Evolutionary conservation across 2,888 invertebrate species (phyloP).

Genomic region (Eumerus sabulonum): DNA sequence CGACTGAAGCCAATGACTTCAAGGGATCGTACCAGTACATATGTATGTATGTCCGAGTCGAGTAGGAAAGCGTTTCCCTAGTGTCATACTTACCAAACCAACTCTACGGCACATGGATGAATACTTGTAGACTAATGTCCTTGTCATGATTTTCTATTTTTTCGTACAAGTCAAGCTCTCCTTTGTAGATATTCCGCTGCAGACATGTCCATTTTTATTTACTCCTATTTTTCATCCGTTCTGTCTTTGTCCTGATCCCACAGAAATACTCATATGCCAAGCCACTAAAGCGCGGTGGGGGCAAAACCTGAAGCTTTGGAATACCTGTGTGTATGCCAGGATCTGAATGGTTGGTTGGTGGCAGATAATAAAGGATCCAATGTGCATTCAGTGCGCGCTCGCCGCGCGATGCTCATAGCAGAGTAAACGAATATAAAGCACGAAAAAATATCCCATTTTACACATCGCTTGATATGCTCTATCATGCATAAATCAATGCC

Average conservation of each 20-base stretch:
- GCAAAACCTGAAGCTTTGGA: constrained; percentile 12
- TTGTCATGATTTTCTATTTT: constrained; percentile 21
- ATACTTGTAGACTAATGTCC: constrained; percentile 29
- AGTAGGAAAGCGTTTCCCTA: no score
- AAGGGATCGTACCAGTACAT: no score
- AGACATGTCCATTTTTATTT: constrained; percentile 69
- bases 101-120: constrained; percentile 52
- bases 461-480: constrained; percentile 75
- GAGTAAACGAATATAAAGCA: constrained; percentile 69
- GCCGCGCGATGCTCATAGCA: constrained; percentile 39
- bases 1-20: constrained; percentile 46
- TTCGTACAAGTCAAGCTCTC: constrained; percentile 22
- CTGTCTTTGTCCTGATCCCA: constrained; percentile 53
- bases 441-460: constrained; percentile 74
- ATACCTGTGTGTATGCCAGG: not conserved
- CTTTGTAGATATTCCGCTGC: constrained; percentile 64
- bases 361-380: constrained; percentile 61
- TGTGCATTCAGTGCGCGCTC: no score
- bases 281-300: constrained; percentile 3
- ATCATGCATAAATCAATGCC: constrained; percentile 77
- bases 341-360: not conserved
- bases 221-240: constrained; percentile 46
- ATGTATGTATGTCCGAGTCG: no score
- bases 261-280: constrained; percentile 23
- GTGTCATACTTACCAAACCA: no score